These are phyloP conservation scores for Cinclus mexicanus DNA, from an alignment of 2,113 vertebrate species.

Conservation along the genomic window DNA sequence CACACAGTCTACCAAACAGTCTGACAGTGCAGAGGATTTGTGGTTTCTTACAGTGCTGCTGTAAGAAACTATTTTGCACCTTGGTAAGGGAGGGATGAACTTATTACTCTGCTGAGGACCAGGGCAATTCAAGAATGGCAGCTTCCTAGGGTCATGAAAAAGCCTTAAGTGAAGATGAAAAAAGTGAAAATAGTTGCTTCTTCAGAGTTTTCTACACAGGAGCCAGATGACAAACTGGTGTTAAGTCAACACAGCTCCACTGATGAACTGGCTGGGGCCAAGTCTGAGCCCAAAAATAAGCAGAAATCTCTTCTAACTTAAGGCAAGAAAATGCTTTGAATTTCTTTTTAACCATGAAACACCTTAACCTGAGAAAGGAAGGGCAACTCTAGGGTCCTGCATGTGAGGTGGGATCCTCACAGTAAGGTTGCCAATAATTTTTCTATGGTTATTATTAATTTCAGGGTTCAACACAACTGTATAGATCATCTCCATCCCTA, in stretches of 20 bases:
- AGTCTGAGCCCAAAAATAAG: background rate
- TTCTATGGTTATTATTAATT: background rate
- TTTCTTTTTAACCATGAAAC: background rate
- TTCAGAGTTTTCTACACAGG: background rate
- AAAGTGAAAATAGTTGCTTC: background rate
- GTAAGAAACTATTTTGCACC: background rate
- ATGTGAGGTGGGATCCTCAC: background rate
- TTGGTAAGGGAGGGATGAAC: background rate
- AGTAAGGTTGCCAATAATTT: background rate
- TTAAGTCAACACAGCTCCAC: background rate
- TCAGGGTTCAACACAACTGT: background rate
- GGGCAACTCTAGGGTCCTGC: background rate
- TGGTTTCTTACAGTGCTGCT: background rate
- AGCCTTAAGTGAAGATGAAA: background rate
- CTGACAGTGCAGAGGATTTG: background rate
- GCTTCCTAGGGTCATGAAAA: background rate
- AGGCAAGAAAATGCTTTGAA: background rate
- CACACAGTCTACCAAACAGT: background rate
- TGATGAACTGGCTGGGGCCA: background rate
- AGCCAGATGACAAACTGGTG: background rate
- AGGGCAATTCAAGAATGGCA: background rate
- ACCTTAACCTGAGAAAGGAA: background rate
- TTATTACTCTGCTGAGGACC: background rate
- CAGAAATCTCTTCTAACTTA: background rate
- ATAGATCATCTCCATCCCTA: background rate